A percentile compares a stretch with the other conserved stretches of the same genome.
Conservation (phyloP, 2,888 invertebrate genomes). For the Neria commutata region DNA sequence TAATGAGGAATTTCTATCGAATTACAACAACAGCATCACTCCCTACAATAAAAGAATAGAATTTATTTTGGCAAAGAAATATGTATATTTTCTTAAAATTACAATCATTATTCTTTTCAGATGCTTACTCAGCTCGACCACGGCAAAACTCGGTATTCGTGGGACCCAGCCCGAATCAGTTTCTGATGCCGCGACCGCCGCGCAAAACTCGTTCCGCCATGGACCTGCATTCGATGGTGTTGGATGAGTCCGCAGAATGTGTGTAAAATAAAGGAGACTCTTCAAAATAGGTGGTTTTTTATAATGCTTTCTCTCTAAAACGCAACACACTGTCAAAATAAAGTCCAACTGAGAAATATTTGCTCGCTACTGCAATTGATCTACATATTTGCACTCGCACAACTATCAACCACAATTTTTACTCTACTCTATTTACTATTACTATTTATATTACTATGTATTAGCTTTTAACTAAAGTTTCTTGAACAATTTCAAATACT, state of each 20-base stretch:
- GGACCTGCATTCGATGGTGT: conserved; percentile 77
- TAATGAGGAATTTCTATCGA: no score
- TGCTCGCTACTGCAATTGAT: no score
- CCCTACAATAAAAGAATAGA: no score
- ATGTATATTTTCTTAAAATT: no score
- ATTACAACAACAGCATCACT: no score
- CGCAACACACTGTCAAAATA: neutral
- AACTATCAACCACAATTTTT: no score
- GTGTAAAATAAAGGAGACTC: conserved; percentile 39
- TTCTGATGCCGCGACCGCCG: conserved; percentile 73
- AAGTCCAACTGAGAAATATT: no score
- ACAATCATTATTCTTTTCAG: neutral
- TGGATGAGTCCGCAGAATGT: conserved; percentile 62
- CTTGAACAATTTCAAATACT: neutral
- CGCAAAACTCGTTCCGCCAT: conserved; percentile 83
- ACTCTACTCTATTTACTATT: neutral
- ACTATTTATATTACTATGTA: neutral
- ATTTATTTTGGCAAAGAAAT: no score
- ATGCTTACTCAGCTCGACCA: no score
- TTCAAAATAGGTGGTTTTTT: no score
- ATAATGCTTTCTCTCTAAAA: neutral
- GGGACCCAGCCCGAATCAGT: conserved; percentile 67
- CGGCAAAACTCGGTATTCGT: conserved; percentile 88
- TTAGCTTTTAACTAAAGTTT: neutral
- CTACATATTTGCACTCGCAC: no score